phyloP scores from a whole-genome alignment of 2,888 invertebrate species.

The Euplexia lucipara region DNA sequence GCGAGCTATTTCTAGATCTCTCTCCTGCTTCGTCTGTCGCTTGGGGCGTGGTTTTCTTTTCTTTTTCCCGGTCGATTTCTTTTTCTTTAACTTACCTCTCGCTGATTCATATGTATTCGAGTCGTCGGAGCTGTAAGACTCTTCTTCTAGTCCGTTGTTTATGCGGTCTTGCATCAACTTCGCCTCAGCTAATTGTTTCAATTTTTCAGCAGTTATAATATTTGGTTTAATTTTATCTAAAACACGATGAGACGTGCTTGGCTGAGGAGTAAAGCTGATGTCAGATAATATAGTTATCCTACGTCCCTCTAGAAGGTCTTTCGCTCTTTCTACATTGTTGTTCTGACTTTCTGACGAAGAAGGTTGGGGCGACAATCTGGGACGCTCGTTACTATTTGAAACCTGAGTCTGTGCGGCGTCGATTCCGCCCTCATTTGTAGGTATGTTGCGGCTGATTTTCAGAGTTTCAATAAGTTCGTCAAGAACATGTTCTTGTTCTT shows the following conservation, averaged over 20 bases:
- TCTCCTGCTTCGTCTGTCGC: not conserved
- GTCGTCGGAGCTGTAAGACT: not conserved
- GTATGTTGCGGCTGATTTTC: not conserved
- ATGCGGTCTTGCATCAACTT: not conserved
- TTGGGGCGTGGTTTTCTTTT: too few relatives aligned
- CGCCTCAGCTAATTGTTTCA: constrained; percentile 2
- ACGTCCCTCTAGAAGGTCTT: not conserved
- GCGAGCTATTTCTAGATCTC: not conserved
- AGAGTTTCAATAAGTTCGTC: constrained; percentile 24
- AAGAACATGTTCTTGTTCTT: constrained; percentile 22
- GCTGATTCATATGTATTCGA: not conserved
- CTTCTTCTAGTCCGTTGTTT: constrained; percentile 7
- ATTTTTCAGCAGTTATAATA: not conserved
- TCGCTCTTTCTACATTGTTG: too few relatives aligned
- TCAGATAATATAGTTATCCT: not conserved
- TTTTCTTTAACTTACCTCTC: not conserved
- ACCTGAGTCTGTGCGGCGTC: too few relatives aligned
- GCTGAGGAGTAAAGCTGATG: not conserved
- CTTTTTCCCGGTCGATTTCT: too few relatives aligned
- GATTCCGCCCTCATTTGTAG: too few relatives aligned
- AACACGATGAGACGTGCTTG: not conserved
- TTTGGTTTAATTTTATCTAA: not conserved
- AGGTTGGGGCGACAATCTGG: too few relatives aligned
- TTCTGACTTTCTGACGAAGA: not conserved
- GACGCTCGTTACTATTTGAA: too few relatives aligned